phyloP scores from a whole-genome alignment of 30 jellyfish, hydroid and myxozoan species.

The Phacellophora camtschatica region DNA sequence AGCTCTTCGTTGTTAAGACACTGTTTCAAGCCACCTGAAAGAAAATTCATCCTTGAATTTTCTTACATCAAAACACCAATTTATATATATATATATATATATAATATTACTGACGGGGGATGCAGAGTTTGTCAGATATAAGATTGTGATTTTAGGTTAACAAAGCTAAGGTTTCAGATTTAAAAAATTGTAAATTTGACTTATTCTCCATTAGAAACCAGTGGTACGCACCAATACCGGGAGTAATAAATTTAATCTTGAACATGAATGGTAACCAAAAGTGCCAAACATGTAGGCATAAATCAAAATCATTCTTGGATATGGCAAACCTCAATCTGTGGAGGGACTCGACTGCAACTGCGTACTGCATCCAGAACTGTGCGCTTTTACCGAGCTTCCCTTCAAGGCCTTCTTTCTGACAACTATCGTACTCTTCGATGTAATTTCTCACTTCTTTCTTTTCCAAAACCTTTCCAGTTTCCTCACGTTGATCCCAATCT shows the following conservation, averaged over 20 bases:
- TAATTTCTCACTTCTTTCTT: neutral
- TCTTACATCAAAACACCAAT: neutral
- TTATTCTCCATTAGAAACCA: neutral
- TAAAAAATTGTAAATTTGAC: neutral
- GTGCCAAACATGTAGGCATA: slow-evolving; percentile 6
- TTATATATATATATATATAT: too few relatives aligned
- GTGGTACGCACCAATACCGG: too few relatives aligned
- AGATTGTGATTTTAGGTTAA: neutral
- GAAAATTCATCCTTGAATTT: neutral
- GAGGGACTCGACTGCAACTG: neutral
- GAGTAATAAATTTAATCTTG: slow-evolving; percentile 5
- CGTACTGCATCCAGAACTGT: slow-evolving; percentile 20
- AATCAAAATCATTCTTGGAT: slow-evolving; percentile 7
- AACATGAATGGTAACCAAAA: slow-evolving; percentile 22
- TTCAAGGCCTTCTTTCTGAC: neutral
- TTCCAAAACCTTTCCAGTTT: neutral
- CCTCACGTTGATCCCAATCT: neutral
- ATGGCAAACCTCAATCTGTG: slow-evolving; percentile 17
- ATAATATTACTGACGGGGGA: neutral
- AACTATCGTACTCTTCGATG: neutral
- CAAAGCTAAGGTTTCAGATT: neutral
- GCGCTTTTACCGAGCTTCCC: slow-evolving; percentile 35
- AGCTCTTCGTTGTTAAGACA: neutral
- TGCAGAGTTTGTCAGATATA: neutral
- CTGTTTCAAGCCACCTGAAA: slow-evolving; percentile 33